Percentiles rank a stretch among this genome's conserved stretches.
These are phyloP conservation scores for Nematostella vectensis DNA, from an alignment of 92 coral and sea anemone species.

Conservation along the genomic window DNA sequence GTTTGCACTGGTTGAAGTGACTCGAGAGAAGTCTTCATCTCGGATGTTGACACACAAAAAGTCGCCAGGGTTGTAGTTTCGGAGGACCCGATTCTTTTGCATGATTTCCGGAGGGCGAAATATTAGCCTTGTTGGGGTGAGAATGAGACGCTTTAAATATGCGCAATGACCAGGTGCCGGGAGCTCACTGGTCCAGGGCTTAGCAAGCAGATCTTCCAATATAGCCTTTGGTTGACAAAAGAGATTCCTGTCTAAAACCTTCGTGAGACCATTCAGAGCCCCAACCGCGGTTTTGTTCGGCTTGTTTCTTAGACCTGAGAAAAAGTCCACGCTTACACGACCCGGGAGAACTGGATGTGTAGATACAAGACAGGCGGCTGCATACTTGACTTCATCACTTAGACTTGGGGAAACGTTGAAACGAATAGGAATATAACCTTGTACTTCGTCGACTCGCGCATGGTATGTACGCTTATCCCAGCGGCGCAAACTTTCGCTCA, in stretches of 20 bases:
- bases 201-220: slow-evolving; percentile 40
- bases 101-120: slow-evolving; percentile 79
- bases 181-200: slow-evolving; percentile 31
- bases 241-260: slow-evolving; percentile 30
- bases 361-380: slow-evolving; percentile 59
- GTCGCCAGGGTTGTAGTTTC: slow-evolving; percentile 55
- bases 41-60: slow-evolving; percentile 77
- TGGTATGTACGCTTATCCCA: slow-evolving; percentile 63
- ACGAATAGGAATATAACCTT: slow-evolving; percentile 9
- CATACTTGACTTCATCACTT: slow-evolving; percentile 58
- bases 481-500: slow-evolving; percentile 26
- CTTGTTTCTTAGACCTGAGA: slow-evolving; percentile 7
- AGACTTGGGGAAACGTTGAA: slow-evolving; percentile 38
- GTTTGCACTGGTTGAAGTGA: slow-evolving; percentile 55
- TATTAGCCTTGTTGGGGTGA: slow-evolving; percentile 83
- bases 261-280: slow-evolving; percentile 53
- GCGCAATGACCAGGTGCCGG: slow-evolving; percentile 76
- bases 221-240: slow-evolving; percentile 73
- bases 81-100: slow-evolving; percentile 91
- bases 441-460: slow-evolving; percentile 33
- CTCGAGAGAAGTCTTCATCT: slow-evolving; percentile 89
- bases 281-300: slow-evolving; percentile 31
- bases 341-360: slow-evolving; percentile 66
- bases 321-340: slow-evolving; percentile 41
- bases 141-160: slow-evolving; percentile 75